These are phyloP conservation scores for Laothoe populi DNA, from an alignment of 2,888 invertebrate genomes.

Conservation along the genomic window DNA sequence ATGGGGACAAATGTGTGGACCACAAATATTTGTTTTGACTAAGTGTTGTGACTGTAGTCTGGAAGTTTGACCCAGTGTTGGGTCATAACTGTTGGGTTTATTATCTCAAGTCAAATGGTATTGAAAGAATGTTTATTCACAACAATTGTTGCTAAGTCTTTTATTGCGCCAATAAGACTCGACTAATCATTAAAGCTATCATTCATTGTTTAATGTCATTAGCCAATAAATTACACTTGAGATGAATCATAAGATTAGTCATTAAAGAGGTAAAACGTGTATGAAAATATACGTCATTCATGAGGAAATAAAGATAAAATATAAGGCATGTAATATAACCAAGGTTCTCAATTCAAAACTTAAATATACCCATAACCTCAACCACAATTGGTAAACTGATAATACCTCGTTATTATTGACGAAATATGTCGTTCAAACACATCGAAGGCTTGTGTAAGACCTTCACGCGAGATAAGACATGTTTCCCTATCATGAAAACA, in stretches of 20 bases:
- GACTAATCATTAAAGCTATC: not conserved
- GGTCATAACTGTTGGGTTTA: no score
- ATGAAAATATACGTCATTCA: not conserved
- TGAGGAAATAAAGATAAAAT: not conserved
- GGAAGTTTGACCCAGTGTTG: no score
- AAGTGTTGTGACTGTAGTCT: no score
- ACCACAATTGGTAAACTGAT: not conserved
- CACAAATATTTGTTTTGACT: no score
- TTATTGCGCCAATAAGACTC: no score
- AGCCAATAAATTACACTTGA: not conserved
- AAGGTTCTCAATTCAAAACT: not conserved
- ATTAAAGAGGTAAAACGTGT: not conserved
- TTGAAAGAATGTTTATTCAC: no score
- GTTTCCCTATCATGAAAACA: not conserved
- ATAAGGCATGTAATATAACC: not conserved
- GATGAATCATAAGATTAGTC: not conserved
- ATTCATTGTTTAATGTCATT: not conserved
- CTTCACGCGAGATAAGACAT: constrained; percentile 5
- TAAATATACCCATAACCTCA: not conserved
- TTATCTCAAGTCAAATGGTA: no score
- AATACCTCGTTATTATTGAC: constrained; percentile 2
- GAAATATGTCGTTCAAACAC: constrained; percentile 5
- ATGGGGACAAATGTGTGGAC: no score
- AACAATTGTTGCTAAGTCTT: no score
- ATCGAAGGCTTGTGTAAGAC: not conserved